A percentile compares a stretch with the other conserved stretches of the same genome.
phyloP scores from a whole-genome alignment of 2,888 invertebrate genomes.

The Trachelus stipa region DNA sequence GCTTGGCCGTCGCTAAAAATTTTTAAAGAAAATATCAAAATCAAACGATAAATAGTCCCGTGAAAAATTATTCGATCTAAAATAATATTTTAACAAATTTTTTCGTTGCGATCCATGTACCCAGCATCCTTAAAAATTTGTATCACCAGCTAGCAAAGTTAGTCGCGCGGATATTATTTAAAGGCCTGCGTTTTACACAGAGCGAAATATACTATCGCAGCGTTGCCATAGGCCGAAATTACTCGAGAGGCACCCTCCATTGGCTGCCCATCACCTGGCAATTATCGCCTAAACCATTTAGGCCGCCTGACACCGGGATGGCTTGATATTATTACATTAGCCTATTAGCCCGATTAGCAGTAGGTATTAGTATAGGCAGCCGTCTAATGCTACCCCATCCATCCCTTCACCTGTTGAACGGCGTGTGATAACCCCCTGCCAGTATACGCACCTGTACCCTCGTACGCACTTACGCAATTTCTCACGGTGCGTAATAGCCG shows the following conservation, averaged over 20 bases:
- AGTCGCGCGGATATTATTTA: background rate
- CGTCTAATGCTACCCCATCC: constrained; percentile 54
- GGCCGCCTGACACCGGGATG: constrained; percentile 34
- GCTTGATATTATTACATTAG: constrained; percentile 55
- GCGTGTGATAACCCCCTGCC: constrained; percentile 18
- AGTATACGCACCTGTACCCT: constrained; percentile 43
- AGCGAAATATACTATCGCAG: no score
- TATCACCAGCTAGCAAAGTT: no score
- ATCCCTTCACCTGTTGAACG: constrained; percentile 64
- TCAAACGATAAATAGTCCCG: no score
- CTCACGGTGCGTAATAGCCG: background rate
- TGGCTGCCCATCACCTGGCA: constrained; percentile 52
- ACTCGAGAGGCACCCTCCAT: background rate
- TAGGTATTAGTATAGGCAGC: constrained; percentile 53
- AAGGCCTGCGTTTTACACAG: background rate
- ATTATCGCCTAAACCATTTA: constrained; percentile 52
- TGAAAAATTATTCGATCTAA: no score
- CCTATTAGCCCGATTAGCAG: constrained; percentile 56
- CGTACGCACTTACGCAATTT: constrained; percentile 24
- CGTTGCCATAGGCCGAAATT: no score
- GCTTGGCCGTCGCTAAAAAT: no score
- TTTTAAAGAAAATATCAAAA: no score
- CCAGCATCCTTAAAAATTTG: no score
- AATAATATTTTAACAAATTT: no score
- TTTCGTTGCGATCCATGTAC: no score